Evolutionary conservation across 2,797 vertebrate species (phyloP).

Genomic region (Trachops cirrhosus): DNA sequence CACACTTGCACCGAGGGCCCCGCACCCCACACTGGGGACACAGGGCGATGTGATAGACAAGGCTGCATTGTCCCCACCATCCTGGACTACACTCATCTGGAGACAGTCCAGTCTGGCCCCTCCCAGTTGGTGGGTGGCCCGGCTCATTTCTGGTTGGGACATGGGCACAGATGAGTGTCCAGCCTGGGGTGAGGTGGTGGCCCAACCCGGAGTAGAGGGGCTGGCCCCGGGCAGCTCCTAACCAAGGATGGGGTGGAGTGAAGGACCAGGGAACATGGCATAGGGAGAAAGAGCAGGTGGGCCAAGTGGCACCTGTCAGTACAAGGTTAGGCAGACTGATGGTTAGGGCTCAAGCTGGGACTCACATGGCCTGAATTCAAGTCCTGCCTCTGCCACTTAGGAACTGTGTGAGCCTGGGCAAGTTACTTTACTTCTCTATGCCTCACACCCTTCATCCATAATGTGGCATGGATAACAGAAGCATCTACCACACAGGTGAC

Average conservation of each 20-base stretch:
- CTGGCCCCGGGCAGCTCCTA: fast-evolving
- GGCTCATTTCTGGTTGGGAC: not conserved
- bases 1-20: not conserved
- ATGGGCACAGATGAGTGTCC: not conserved
- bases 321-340: not conserved
- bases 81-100: fast-evolving
- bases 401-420: not conserved
- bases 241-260: not conserved
- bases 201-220: not conserved
- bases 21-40: not conserved
- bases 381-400: not conserved
- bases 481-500: no score
- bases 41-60: fast-evolving
- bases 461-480: not conserved
- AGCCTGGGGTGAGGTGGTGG: not conserved
- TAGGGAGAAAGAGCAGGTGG: not conserved
- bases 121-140: not conserved
- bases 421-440: not conserved
- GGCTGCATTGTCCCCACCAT: fast-evolving
- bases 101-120: not conserved
- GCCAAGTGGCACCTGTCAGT: not conserved
- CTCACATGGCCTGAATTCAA: not conserved
- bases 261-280: not conserved
- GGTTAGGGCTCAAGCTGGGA: not conserved
- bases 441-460: not conserved